Conservation (phyloP, 2,113 vertebrate genomes). For the Lonchura striata region DNA sequence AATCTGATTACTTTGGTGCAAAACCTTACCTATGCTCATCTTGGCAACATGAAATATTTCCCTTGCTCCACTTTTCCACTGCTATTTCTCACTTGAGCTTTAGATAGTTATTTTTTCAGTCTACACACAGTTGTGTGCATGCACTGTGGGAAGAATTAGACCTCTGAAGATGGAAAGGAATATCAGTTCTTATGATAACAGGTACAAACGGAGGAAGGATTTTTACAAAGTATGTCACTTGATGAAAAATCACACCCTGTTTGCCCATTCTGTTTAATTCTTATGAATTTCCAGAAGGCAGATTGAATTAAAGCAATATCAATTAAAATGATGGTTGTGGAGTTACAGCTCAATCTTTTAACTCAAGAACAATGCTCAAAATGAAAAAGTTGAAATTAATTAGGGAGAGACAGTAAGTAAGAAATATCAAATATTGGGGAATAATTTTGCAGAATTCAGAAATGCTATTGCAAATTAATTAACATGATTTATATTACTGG, state of each 20-base stretch:
- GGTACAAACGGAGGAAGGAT: neutral
- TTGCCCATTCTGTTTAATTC: neutral
- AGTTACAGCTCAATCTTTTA: neutral
- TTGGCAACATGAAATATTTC: neutral
- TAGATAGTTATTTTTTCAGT: neutral
- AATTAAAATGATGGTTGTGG: neutral
- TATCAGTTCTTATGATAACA: neutral
- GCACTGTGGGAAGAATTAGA: neutral
- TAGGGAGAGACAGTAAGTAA: neutral
- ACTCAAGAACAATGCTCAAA: neutral
- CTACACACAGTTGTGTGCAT: neutral
- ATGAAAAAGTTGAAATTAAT: neutral
- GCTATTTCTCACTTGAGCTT: neutral
- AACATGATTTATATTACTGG: neutral
- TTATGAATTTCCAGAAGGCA: neutral
- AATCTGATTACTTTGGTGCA: neutral
- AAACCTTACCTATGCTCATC: neutral
- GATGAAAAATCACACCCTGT: neutral
- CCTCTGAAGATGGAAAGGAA: neutral
- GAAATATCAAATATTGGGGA: neutral
- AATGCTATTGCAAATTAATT: neutral
- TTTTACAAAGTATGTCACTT: neutral
- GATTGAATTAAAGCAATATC: neutral
- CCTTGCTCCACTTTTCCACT: neutral
- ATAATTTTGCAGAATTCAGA: neutral